Evolutionary conservation across 2,888 invertebrate genomes (phyloP), one percentile per base, ranked within the genome.

Genomic region (Steinernema scapterisci): DNA sequence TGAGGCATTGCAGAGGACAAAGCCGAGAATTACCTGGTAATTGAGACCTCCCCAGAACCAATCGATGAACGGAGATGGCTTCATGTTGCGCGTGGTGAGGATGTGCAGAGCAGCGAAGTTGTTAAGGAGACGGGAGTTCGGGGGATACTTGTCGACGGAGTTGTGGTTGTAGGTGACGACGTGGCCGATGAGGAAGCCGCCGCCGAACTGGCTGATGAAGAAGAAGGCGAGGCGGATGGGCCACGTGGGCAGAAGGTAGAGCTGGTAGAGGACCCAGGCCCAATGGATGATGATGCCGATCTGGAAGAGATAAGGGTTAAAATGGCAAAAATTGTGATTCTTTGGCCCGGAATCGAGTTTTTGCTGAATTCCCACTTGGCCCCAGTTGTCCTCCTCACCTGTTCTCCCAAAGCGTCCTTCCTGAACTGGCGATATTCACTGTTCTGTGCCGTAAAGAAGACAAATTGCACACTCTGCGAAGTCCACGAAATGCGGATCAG

Each of bases 101-200:
- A 86, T 84, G 77, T 86, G 84, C n/a, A 86, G 82, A 46, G 82
- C 81, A 45, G 85, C 86, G 73, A 86, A 86, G 78, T 86, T 86
- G 81, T 86, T 86, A 46, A 86, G 73, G 48, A 85, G 79, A n/a
- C 84, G 79, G 21, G 81, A 80, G 75, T 85, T 80, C 48, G 85
- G 84, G 19, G 86, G 85, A 75, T 82, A 86, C 63, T 86, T 86
- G 70, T 85, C 84, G 21, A 86, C 85, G 7, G 84, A 84, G 74
- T 86, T 86, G 79, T 86, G 86, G 71, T 85, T 86, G 81, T 83
- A 86, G 0, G 86, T 85, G 71, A 86, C 86, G 13, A 86, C 86
- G 56, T 81, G 80, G 25, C 79, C 86, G 74, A 86, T 84, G 52
- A 85, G 71, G 16, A 85, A 73, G 1, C 86, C 86, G 31, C 78